Conservation (phyloP, 1,140 invertebrate species). For the Cardiocondyla obscurior region DNA sequence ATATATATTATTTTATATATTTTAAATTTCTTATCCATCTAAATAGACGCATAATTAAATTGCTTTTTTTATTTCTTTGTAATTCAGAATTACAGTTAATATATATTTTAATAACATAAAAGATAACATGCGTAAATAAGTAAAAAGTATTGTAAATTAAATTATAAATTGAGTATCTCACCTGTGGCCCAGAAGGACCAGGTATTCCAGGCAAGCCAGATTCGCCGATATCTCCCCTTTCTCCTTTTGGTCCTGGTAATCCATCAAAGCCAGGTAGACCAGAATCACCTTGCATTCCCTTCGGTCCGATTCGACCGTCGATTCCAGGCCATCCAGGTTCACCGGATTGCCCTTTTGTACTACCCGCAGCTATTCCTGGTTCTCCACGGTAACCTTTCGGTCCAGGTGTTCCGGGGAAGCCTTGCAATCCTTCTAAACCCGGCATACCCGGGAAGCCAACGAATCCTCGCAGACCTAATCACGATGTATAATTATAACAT, state of each 20-base stretch:
- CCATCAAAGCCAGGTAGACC: slow-evolving; percentile 73
- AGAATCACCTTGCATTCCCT: slow-evolving; percentile 78
- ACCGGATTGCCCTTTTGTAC: slow-evolving; percentile 84
- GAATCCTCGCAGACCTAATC: slow-evolving; percentile 73
- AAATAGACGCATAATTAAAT: too few species aligned
- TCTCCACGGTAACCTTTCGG: slow-evolving; percentile 82
- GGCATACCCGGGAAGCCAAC: slow-evolving; percentile 80
- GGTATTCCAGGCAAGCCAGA: slow-evolving; percentile 82
- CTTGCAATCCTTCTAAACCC: slow-evolving; percentile 82
- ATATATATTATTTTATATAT: too few species aligned
- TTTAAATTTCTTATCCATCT: too few species aligned
- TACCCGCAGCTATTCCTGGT: slow-evolving; percentile 70
- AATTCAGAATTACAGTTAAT: too few species aligned
- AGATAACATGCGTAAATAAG: too few species aligned
- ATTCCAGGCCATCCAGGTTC: slow-evolving; percentile 77
- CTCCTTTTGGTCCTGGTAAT: slow-evolving; percentile 81
- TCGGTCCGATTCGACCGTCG: slow-evolving; percentile 79
- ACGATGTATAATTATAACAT: slow-evolving; percentile 13
- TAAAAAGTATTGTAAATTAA: too few species aligned
- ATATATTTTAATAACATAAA: too few species aligned
- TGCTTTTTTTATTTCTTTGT: too few species aligned
- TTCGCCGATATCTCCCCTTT: slow-evolving; percentile 82
- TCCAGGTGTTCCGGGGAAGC: slow-evolving; percentile 84
- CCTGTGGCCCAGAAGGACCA: slow-evolving; percentile 82
- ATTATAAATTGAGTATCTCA: slow-evolving; percentile 15